Evolutionary conservation across 2,113 vertebrate species (phyloP), one percentile per base, ranked within the genome.

Genomic region (Calyptomena viridis): DNA sequence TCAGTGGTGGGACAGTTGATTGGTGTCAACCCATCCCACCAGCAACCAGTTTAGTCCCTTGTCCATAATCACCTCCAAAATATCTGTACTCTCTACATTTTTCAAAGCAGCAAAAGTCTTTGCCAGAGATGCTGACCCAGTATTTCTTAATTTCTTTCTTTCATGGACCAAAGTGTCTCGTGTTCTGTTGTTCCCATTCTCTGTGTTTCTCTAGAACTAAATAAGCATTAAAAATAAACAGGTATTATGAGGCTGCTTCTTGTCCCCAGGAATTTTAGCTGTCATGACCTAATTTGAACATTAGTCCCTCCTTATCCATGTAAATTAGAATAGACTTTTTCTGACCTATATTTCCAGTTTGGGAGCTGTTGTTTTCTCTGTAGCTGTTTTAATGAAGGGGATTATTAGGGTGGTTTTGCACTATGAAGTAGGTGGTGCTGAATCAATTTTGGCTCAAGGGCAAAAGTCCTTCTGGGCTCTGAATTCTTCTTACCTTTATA

Each of bases 331-430:
- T 1, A 93, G 83, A 84, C 73, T 97, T 89, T 76, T 79, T 64
- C 83, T 95, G 95, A 92, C 95, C 90, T 95, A 69, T 72, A 95
- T 97, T 95, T 96, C 49, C 49, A 53, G 52, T 81, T 87, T 68
- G 81, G 90, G 90, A 93, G 40, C n/a, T 78, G 87, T n/a, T 95
- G 82, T 75, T 94, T 94, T 85, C 76, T 76, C 68, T 78, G 85
- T 56, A 23, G 90, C 90, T 82, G 89, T 75, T 89, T 60, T 94
- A 96, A 93, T 79, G 92, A 96, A 87, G 64, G 69, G 69, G 53
- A 77, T 90, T 89, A 67, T 94, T 90, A 82, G 47, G n/a, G 37
- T 30, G 92, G 52, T 60, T 94, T 93, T 87, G 87, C 18, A 8
- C 67, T 86, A 49, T 75, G 58, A 87, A 91, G 56, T 40, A 56